phyloP scores from a whole-genome alignment of 2,113 vertebrate genomes.

The Parus major region DNA sequence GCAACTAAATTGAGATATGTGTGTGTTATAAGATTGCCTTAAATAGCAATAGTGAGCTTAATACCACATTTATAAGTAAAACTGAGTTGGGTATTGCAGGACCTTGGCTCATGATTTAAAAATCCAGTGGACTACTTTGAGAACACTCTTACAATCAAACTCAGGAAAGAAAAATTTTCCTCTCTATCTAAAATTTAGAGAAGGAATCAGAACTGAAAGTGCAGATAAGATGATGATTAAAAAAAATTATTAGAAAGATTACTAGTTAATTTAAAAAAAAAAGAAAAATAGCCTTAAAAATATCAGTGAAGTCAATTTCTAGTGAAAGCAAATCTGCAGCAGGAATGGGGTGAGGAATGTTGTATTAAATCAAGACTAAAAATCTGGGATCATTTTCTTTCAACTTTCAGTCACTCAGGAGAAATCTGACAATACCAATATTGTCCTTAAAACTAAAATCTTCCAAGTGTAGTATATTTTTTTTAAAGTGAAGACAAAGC shows the following conservation, averaged over 20 bases:
- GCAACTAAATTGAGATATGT: background rate
- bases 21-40: background rate
- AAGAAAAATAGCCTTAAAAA: background rate
- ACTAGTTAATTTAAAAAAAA: background rate
- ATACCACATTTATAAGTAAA: background rate
- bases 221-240: background rate
- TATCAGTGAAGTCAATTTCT: background rate
- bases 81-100: background rate
- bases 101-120: background rate
- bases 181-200: background rate
- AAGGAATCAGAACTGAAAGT: background rate
- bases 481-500: background rate
- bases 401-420: background rate
- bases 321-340: background rate
- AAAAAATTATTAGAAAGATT: background rate
- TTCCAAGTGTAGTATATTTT: background rate
- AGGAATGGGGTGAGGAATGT: background rate
- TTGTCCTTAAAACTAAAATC: background rate
- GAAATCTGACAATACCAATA: background rate
- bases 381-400: background rate
- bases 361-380: background rate
- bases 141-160: background rate
- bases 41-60: background rate
- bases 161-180: background rate
- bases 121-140: background rate